Base-by-base conservation (phyloP, 2,113 vertebrate genomes). In the Cryptomyrus ogoouensis region DNA sequence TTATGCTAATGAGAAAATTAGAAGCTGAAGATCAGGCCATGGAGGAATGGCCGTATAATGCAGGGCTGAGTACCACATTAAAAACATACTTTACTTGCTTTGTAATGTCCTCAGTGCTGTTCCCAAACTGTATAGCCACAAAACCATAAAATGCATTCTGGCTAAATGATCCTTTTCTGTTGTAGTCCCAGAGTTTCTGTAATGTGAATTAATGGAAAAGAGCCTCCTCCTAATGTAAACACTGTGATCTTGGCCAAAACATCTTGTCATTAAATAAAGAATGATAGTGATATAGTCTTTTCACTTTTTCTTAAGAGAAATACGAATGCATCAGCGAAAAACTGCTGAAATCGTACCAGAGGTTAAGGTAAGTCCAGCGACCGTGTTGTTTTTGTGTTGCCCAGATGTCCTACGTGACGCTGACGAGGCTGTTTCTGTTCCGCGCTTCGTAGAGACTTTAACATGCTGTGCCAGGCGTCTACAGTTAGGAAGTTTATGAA, bases 251-350 rank as follows among this genome's bases (percentile, higher is more conserved):
- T 39, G 70, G 4, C 70, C 70, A 77, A 39, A 77, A 15, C 66
- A 74, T 35, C 13, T 13, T 35, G 70, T 35, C 31, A 39, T 77
- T 13, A 39, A 12, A 31, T n/a, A 66, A 3, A 27, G 9, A 66
- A 84, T 15, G 17, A 84, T 47, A 83, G 21, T 83, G 24, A 84
- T 47, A 19, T 3, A 4, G 8, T 84, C 6, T 84, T 24, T 46
- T 42, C 15, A 35, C 83, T 84, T 31, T 93, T 44, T 91, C 94
- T 92, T 1, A 93, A 99, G 98, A 95, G 88, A 96, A 94, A 93
- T 95, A 94, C 3, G 96, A 97, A 93, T 97, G 97, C 0, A 94
- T 91, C 27, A 97, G 97, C 62, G 96, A 97, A 49, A 96, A 94
- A 90, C 94, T 99, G 3, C 91, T 99, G 91, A 94, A 96, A 91